Evolutionary conservation across 1,140 invertebrate species (phyloP), one percentile per base, ranked within the genome.

Genomic region (Monomorium pharaonis): DNA sequence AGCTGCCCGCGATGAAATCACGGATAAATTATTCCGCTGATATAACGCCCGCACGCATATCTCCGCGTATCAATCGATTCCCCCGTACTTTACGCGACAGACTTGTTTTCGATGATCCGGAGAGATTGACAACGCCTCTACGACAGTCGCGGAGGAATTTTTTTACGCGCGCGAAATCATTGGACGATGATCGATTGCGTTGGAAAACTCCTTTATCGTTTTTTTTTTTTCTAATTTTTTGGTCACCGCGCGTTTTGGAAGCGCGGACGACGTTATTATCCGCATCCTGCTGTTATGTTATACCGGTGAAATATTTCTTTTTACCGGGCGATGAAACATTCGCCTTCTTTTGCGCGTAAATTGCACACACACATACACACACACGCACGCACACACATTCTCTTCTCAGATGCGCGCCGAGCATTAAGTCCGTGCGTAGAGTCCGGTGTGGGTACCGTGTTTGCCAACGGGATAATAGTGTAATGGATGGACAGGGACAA

Each of bases 381-480:
- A n/a, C n/a, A n/a, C n/a, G n/a, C n/a, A n/a, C n/a, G n/a, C n/a
- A n/a, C n/a, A n/a, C n/a, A n/a, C n/a, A n/a, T n/a, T 70, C 44
- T 63, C 67, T 90, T 86, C 81, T 86, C 85, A 88, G 78, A 86
- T 65, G 33, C 80, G 60, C 49, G 74, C 49, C 54, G 21, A 88
- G 87, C 88, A 90, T 90, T 89, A 92, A 92, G 89, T 92, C 89
- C 78, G 62, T 84, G 84, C 87, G 78, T 78, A 58, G 89, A 92
- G 86, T 84, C 86, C 81, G 56, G 90, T 83, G 67, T 83, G 86
- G 89, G 91, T 92, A 84, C 88, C 75, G 85, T 92, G 92, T 93
- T 93, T 93, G 91, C 87, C 74, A 75, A 90, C 90, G 86, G 92
- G 93, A 93, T 93, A 93, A 93, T 93, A 93, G 91, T 86, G 91